Evolutionary conservation across 2,113 vertebrate species (phyloP).

Genomic region (Pterocles burchelli): DNA sequence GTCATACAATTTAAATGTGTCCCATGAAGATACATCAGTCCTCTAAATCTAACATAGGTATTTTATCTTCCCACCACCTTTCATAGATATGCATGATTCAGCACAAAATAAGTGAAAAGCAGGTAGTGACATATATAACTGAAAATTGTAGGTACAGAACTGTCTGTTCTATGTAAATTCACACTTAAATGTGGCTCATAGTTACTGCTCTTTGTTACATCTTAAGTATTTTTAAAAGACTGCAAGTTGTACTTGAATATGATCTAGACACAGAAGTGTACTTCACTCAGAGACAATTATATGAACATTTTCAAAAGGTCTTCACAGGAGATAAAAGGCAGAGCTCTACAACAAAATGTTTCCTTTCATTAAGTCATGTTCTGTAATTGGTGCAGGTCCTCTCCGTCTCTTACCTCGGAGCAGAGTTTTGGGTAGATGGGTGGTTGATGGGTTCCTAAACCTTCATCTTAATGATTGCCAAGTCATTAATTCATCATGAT

Average conservation of each 20-base stretch:
- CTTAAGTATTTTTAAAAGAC: not conserved
- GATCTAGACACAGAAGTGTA: not conserved
- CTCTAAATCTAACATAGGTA: not conserved
- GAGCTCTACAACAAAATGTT: not conserved
- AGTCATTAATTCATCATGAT: not conserved
- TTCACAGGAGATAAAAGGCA: not conserved
- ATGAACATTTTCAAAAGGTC: not conserved
- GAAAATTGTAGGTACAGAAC: not conserved
- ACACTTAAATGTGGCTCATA: not conserved
- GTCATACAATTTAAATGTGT: not conserved
- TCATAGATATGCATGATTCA: not conserved
- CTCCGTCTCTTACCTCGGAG: not conserved
- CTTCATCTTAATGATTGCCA: not conserved
- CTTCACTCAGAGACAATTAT: not conserved
- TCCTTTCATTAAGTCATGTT: not conserved
- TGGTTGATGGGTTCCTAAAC: not conserved
- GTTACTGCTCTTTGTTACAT: not conserved
- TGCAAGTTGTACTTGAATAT: not conserved
- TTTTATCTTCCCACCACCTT: not conserved
- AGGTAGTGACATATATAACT: not conserved
- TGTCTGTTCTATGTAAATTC: not conserved
- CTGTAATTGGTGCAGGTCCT: not conserved
- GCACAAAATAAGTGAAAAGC: not conserved
- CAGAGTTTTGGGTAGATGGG: not conserved
- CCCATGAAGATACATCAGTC: not conserved